These are phyloP conservation scores for Mallotus villosus DNA, from an alignment of 2,797 vertebrate genomes.

Conservation along the genomic window DNA sequence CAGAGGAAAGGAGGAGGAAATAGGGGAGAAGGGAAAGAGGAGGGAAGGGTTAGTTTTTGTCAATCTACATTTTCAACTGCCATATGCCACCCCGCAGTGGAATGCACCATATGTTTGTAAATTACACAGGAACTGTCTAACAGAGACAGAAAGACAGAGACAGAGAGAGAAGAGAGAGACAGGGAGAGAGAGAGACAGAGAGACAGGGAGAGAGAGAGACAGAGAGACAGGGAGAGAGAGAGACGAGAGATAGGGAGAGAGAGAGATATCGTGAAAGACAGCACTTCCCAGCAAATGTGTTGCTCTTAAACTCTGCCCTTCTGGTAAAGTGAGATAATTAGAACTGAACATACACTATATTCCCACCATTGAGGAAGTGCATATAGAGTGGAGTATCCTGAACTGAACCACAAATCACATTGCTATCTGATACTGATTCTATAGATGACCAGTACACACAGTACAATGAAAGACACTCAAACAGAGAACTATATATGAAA, in stretches of 20 bases:
- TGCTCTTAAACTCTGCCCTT: background rate
- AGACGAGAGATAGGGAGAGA: too few species aligned
- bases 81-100: slow-evolving; percentile 65
- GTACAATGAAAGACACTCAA: too few species aligned
- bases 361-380: background rate
- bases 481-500: background rate
- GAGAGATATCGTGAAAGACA: too few species aligned
- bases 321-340: background rate
- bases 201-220: too few species aligned
- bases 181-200: too few species aligned
- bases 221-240: too few species aligned
- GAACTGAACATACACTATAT: background rate
- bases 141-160: too few species aligned
- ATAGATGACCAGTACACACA: too few species aligned
- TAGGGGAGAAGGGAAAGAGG: too few species aligned
- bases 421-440: too few species aligned
- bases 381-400: background rate
- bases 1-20: slow-evolving; percentile 23
- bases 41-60: slow-evolving; percentile 25
- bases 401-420: background rate
- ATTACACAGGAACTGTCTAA: slow-evolving; percentile 17
- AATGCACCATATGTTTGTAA: slow-evolving; percentile 61
- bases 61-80: slow-evolving; percentile 51
- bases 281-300: background rate
- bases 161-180: too few species aligned